Evolutionary conservation across 2,888 invertebrate species (phyloP), one percentile per base, ranked within the genome.

Genomic region (Cephus nigrinus): DNA sequence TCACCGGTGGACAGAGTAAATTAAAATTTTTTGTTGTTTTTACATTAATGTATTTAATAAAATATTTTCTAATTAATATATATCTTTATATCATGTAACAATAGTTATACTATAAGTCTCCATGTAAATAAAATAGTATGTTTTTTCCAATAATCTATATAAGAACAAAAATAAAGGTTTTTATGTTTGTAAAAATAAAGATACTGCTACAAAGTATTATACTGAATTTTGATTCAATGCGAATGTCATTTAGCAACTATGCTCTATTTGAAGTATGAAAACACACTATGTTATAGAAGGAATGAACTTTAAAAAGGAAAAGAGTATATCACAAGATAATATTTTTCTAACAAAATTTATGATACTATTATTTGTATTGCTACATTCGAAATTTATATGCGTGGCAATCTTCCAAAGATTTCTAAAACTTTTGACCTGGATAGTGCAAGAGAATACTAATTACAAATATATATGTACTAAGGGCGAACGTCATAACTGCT

Each of bases 1-100:
- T 80, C 98, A 99, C 92, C 94, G 98, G 85, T 99, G 98, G 98
- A 99, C 98, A 79, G 99, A 99, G 93, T 98, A 92, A 92, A 85
- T 79, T 30, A 73, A 69, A 32, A 32, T 34, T 23, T 68, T 79
- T 74, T 74, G 55, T n/a, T 30, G 4, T 5, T 68, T 68, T 40
- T 23, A 23, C 5, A 0, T 55, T 55, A 23, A 15, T 23, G 23
- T 55, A 55, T 55, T 31, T 71, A 71, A 31, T 32, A 32, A 15
- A 71, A 34, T 11, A 31, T 74, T 35, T 15, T 75, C 23, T 12
- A 75, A 32, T 31, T 12, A 12, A 73, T 73, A 11, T 34, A 74
- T n/a, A 55, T 23, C 15, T 15, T 40, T 40, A 9, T 55, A 55
- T 23, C 9, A 23, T 9, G 9, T 55, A 55, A 9, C 23, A 23